A percentile compares a stretch with the other conserved stretches of the same genome.
Evolutionary conservation across 2,888 invertebrate species (phyloP).

Genomic region (Minunthozetes semirufus): DNA sequence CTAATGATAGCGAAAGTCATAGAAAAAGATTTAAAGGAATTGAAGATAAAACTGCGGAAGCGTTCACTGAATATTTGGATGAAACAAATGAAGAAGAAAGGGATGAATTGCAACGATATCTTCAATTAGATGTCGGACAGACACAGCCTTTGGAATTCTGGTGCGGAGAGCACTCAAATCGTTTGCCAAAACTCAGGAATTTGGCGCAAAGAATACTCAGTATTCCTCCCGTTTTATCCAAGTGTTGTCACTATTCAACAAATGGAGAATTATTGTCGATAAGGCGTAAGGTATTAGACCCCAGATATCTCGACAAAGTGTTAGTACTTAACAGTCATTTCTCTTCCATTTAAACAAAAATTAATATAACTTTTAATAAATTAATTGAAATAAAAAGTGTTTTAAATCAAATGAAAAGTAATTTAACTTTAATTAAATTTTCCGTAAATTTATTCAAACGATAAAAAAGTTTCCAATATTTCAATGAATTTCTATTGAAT

Average conservation of each 20-base stretch:
- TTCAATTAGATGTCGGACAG: constrained; percentile 18
- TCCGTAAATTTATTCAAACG: too few relatives aligned
- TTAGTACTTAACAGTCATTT: constrained; percentile 9
- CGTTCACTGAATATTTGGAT: constrained; percentile 27
- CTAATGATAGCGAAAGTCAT: neutral
- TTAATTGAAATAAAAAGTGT: too few relatives aligned
- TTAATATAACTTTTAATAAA: too few relatives aligned
- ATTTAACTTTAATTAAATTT: too few relatives aligned
- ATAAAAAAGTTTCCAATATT: too few relatives aligned
- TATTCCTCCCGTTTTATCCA: constrained; percentile 4
- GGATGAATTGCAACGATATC: constrained; percentile 25
- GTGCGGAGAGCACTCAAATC: constrained; percentile 8
- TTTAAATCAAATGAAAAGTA: too few relatives aligned
- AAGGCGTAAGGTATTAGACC: neutral
- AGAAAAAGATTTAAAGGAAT: constrained; percentile 2
- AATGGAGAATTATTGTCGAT: neutral
- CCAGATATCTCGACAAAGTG: neutral
- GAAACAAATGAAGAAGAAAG: constrained; percentile 10
- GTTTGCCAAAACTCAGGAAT: constrained; percentile 8
- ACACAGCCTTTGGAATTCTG: constrained; percentile 27
- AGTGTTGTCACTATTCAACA: constrained; percentile 1
- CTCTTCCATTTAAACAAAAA: neutral
- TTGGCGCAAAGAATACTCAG: constrained; percentile 13
- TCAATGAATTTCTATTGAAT: too few relatives aligned
- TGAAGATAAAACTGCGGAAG: neutral